A percentile compares a stretch with the other conserved stretches of the same genome.
Evolutionary conservation across 2,113 vertebrate species (phyloP).

Genomic region (Piaya cayana): DNA sequence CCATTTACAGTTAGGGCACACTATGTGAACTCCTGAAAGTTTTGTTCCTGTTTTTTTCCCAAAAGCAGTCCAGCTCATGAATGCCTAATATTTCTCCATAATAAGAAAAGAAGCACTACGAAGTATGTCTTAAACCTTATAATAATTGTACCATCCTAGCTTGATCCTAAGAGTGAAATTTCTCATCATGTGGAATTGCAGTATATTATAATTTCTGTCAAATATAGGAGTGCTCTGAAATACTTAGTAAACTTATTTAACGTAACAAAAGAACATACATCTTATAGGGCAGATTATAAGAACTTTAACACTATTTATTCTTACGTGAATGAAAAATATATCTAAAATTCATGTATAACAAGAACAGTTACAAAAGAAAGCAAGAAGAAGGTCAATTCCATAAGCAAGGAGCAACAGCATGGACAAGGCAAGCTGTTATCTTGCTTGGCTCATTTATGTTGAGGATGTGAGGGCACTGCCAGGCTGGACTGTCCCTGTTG

Average conservation of each 20-base stretch:
- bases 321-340: neutral
- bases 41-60: neutral
- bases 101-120: neutral
- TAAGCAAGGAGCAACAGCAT: neutral
- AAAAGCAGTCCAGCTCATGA: neutral
- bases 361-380: neutral
- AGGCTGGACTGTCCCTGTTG: too few relatives aligned
- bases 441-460: rapidly evolving
- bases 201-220: neutral
- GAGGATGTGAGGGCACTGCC: neutral
- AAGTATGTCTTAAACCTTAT: neutral
- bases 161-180: neutral
- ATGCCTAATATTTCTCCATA: neutral
- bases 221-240: neutral
- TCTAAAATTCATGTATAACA: neutral
- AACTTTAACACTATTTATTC: neutral
- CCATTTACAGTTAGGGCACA: neutral
- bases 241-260: neutral
- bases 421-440: neutral
- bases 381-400: neutral
- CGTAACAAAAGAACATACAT: neutral
- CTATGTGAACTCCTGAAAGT: neutral
- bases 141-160: neutral
- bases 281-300: neutral
- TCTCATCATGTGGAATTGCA: neutral